Conservation (phyloP, 1,140 invertebrate genomes). For the Procambarus clarkii region DNA sequence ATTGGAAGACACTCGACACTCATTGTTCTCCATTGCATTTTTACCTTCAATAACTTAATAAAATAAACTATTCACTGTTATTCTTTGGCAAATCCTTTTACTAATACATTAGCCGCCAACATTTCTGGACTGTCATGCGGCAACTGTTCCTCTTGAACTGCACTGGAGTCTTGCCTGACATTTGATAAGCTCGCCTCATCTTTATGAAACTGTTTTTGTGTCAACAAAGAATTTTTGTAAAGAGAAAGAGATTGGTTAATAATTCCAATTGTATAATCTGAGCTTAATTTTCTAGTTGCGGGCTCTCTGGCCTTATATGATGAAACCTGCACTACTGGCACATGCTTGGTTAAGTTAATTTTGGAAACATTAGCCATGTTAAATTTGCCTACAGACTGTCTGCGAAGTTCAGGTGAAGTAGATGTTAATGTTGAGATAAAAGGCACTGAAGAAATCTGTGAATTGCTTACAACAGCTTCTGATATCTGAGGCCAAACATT, state of each 20-base stretch:
- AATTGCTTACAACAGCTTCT: not conserved
- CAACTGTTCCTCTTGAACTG: too few species aligned
- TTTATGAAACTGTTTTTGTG: not conserved
- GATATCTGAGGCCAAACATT: not conserved
- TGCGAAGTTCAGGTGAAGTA: not conserved
- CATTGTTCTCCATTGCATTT: too few species aligned
- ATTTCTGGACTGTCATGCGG: not conserved
- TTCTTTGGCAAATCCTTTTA: not conserved
- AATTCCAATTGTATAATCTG: not conserved
- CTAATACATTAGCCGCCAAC: not conserved
- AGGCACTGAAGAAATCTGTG: not conserved
- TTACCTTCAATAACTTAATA: too few species aligned
- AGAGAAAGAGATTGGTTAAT: not conserved
- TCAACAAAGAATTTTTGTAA: not conserved
- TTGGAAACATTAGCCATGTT: not conserved
- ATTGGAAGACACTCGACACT: too few species aligned
- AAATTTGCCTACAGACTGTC: not conserved
- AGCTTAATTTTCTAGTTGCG: not conserved
- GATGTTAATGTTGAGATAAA: not conserved
- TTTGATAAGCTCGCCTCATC: too few species aligned
- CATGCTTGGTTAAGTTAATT: not conserved
- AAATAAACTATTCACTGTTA: not conserved
- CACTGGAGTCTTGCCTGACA: too few species aligned
- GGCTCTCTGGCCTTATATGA: not conserved
- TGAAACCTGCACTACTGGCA: not conserved